A percentile compares a stretch with the other conserved stretches of the same genome.
These are phyloP conservation scores for Cantharis lateralis DNA, from an alignment of 2,888 invertebrate genomes.

Conservation along the genomic window DNA sequence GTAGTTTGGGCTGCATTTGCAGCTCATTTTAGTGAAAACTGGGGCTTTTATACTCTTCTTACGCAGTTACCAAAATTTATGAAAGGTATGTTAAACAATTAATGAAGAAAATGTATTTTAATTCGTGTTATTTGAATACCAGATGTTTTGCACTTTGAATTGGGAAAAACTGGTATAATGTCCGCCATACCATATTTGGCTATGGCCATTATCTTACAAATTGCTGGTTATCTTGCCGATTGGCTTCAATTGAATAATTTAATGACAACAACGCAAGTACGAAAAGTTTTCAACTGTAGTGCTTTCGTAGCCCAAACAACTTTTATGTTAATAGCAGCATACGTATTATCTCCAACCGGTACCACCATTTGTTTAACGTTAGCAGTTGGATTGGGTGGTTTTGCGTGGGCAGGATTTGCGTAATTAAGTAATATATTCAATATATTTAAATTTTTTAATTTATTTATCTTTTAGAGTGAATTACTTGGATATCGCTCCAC, in stretches of 20 bases:
- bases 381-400: constrained; percentile 88
- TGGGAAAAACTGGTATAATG: constrained; percentile 79
- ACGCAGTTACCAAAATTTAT: constrained; percentile 86
- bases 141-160: constrained; percentile 75
- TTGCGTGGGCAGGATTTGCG: constrained; percentile 93
- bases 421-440: constrained; percentile 43
- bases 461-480: constrained; percentile 64
- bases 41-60: constrained; percentile 87
- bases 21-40: constrained; percentile 86
- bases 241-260: constrained; percentile 67
- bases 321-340: constrained; percentile 84
- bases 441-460: not conserved
- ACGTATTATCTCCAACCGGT: constrained; percentile 67
- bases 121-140: constrained; percentile 38
- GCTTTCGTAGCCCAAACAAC: constrained; percentile 79
- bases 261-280: constrained; percentile 74
- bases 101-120: not conserved
- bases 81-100: constrained; percentile 66
- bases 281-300: constrained; percentile 69
- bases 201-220: constrained; percentile 81
- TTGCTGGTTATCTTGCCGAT: constrained; percentile 85
- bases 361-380: constrained; percentile 82
- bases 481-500: constrained; percentile 89
- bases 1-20: constrained; percentile 84
- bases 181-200: constrained; percentile 87